Base-by-base conservation (phyloP, 2,888 invertebrate genomes). In the Uropetala carovei region DNA sequence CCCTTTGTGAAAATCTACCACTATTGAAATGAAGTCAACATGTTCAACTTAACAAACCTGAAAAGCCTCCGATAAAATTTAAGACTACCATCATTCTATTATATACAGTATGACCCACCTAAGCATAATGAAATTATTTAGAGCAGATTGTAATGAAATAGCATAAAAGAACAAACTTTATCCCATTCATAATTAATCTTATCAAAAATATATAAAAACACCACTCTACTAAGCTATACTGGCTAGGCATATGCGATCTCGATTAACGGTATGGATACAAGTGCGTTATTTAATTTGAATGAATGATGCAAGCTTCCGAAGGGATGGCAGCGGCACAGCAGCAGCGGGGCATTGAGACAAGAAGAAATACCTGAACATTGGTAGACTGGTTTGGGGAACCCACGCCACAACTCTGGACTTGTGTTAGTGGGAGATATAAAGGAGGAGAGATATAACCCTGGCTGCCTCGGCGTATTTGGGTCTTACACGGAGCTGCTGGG, bases 381-480 rank as follows among this genome's bases (percentile, higher is more conserved):
- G 89, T 43, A n/a, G 89, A 89, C 89, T 89, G 89, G 64, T 75
- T 75, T 75, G 89, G 89, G 89, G 89, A 89, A 64, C 89, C 89
- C 64, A 89, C n/a, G 89, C 64, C 89, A 89, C 89, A 89, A 64
- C 89, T 64, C 89, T 89, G 89, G 64, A 89, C 89, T 89, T 89
- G 89, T 43, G 89, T 89, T 89, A 89, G 64, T 89, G 89, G 89
- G 64, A 89, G 89, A 43, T 89, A 89, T 89, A 89, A 89, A 89
- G 89, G 89, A 30, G 89, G 89, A 64, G 89, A 89, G 89, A 89
- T 89, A 89, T 89, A 89, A 64, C 89, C 89, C 64, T 89, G 89
- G 89, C 89, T 89, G 64, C 89, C 89, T 43, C 89, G 89, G 11
- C 89, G 89, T 89, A 89, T 89, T 89, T 89, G 60, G 64, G 64